These are phyloP conservation scores for Campylomormyrus tamandua DNA, from an alignment of 2,113 vertebrate species.

Conservation along the genomic window DNA sequence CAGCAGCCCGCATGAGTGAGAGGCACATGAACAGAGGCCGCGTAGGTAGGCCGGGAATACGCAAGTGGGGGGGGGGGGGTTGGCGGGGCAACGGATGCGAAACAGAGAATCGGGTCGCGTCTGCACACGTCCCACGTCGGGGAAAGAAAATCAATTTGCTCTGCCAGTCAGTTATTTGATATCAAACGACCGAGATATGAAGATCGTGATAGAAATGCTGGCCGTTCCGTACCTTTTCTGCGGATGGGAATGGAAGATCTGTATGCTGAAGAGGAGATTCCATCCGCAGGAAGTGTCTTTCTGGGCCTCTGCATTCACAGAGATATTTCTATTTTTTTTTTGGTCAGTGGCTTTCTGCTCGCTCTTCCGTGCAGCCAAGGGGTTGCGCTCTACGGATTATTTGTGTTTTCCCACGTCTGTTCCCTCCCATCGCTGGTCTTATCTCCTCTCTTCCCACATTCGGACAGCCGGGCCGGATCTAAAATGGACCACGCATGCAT, in stretches of 20 bases:
- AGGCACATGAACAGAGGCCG: too few relatives aligned
- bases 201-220: not conserved
- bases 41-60: too few relatives aligned
- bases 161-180: not conserved
- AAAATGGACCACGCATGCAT: slow-evolving; percentile 57
- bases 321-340: not conserved
- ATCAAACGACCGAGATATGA: not conserved
- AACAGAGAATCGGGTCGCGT: not conserved
- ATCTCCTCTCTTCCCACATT: slow-evolving; percentile 50
- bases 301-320: not conserved
- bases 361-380: not conserved
- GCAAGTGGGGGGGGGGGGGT: not conserved
- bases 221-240: not conserved
- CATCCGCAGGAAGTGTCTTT: slow-evolving; percentile 9
- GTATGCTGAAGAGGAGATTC: not conserved
- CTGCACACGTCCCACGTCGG: not conserved
- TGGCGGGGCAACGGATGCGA: not conserved
- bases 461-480: slow-evolving; percentile 50
- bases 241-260: not conserved
- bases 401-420: not conserved
- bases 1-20: too few relatives aligned
- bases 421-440: slow-evolving; percentile 38
- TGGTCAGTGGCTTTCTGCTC: not conserved
- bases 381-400: not conserved
- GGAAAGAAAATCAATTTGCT: slow-evolving; percentile 22